phyloP scores from a whole-genome alignment of 2,797 vertebrate genomes.

The Anolis apletophallus region DNA sequence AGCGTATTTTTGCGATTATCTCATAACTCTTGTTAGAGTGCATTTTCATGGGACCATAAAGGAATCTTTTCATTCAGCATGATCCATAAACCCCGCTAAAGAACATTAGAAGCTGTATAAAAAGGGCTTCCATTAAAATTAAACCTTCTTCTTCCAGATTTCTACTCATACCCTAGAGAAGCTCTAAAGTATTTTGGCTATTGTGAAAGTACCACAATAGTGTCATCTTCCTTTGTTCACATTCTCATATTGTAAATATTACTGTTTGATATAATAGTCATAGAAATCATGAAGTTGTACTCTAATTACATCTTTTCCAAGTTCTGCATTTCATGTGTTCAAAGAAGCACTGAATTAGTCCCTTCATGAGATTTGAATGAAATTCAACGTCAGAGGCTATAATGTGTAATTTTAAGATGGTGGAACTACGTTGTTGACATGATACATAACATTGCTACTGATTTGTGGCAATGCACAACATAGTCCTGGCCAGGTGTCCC shows the following conservation, averaged over 20 bases:
- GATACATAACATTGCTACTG: too few relatives aligned
- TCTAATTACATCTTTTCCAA: too few relatives aligned
- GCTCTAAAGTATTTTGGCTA: neutral
- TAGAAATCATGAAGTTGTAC: too few relatives aligned
- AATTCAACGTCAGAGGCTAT: too few relatives aligned
- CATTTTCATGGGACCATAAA: neutral
- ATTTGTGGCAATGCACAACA: too few relatives aligned
- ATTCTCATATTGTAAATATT: too few relatives aligned
- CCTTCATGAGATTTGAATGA: neutral
- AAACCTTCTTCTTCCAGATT: neutral
- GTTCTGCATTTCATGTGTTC: neutral
- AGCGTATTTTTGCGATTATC: fast-evolving
- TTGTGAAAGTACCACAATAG: neutral
- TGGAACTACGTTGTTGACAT: too few relatives aligned
- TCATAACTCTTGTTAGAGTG: neutral
- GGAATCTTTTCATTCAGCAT: neutral
- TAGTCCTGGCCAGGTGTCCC: too few relatives aligned
- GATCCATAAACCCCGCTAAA: neutral
- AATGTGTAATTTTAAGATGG: too few relatives aligned
- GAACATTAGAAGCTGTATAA: neutral
- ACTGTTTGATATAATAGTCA: too few relatives aligned
- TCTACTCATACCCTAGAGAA: too few relatives aligned
- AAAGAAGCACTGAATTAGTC: neutral
- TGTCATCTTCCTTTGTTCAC: neutral
- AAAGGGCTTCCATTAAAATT: neutral